phyloP scores from a whole-genome alignment of 2,113 vertebrate species.

The Aptenodytes patagonicus region DNA sequence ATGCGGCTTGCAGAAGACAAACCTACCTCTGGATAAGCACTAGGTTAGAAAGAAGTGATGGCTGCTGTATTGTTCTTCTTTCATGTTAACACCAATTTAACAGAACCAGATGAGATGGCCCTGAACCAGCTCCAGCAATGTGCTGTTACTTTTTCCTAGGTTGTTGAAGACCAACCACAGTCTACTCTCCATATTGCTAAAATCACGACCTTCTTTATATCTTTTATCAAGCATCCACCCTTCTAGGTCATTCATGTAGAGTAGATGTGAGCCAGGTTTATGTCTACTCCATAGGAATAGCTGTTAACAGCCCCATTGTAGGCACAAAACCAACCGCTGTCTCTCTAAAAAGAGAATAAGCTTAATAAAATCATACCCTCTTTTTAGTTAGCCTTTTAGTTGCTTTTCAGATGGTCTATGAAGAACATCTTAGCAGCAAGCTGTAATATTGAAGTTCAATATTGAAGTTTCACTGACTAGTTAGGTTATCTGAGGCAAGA shows the following conservation, averaged over 20 bases:
- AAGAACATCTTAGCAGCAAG: not conserved
- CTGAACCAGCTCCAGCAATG: not conserved
- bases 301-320: not conserved
- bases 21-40: not conserved
- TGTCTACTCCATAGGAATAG: not conserved
- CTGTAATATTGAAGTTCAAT: not conserved
- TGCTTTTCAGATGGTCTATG: not conserved
- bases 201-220: not conserved
- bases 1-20: not conserved
- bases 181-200: not conserved
- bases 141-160: not conserved
- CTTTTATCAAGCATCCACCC: not conserved
- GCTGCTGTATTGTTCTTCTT: not conserved
- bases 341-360: not conserved
- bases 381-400: not conserved
- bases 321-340: not conserved
- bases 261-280: not conserved
- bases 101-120: not conserved
- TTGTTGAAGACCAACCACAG: not conserved
- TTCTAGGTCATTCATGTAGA: not conserved
- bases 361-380: not conserved
- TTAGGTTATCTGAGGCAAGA: not conserved
- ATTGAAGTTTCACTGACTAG: not conserved
- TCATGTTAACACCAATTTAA: not conserved
- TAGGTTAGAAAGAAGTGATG: not conserved